Base-by-base conservation (phyloP, 2,113 vertebrate genomes). In the Copsychus sechellarum region DNA sequence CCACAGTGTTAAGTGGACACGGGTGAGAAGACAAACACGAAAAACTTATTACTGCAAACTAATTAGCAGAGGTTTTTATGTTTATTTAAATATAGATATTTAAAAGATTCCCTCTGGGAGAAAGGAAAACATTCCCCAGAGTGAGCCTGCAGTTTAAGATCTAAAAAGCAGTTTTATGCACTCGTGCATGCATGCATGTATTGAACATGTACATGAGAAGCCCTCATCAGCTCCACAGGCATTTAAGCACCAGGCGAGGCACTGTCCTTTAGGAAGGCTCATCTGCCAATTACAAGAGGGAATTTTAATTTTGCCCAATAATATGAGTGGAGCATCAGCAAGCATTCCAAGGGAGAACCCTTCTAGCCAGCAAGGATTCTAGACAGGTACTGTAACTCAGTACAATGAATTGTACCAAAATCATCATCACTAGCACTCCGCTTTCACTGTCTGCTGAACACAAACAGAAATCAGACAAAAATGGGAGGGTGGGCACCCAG, bases 101-200 rank as follows among this genome's bases (percentile, higher is more conserved):
- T 89, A 50, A 83, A 80, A 83, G 22, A 26, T 92, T 76, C 19
- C 34, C 47, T 48, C 36, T 79, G 60, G 50, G 54, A 50, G 54
- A 92, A 88, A 45, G 21, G 11, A 40, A 88, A 79, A 51, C 20
- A 33, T 47, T 92, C 58, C 45, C 88, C n/a, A 64, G 71, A 57
- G 33, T 26, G 24, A 33, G 24, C 74, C 10, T 40, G 34, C 51
- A 74, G 87, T 79, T 81, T 70, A 42, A 74, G 19, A 67, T 53
- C 23, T 61, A 38, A 91, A 64, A 74, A 42, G 5, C 47, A 36
- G 12, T 14, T 48, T 48, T 3, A 53, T 2, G 14, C 24, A 50
- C 18, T 64, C 0, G 0, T 38, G n/a, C 53, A 50, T 0, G 0
- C 34, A n/a, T 0, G 1, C 40, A 47, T 17, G 34, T 70, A 89